phyloP scores from a whole-genome alignment of 2,888 invertebrate species.

The Vanessa cardui region DNA sequence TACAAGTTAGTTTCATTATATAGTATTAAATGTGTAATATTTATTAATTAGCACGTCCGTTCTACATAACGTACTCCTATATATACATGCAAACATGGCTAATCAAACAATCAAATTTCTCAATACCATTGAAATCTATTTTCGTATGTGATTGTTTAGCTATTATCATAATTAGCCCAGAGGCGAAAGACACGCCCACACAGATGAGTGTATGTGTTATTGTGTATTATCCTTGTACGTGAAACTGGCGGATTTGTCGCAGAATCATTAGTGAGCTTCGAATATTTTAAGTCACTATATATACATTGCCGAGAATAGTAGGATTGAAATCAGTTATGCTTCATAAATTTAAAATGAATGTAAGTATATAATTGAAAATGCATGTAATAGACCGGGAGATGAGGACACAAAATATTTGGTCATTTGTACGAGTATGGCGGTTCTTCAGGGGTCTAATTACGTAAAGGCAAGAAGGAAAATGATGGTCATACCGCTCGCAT shows the following conservation, averaged over 20 bases:
- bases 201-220: neutral
- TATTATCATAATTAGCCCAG: neutral
- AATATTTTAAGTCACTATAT: too few species aligned
- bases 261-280: neutral
- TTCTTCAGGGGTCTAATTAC: too few species aligned
- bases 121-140: constrained; percentile 12
- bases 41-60: neutral
- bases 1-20: too few species aligned
- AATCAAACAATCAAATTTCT: constrained; percentile 2
- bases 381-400: too few species aligned
- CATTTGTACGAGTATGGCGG: too few species aligned
- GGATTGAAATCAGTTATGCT: too few species aligned
- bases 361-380: too few species aligned
- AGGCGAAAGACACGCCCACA: neutral
- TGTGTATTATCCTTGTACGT: neutral
- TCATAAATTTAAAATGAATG: too few species aligned
- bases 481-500: too few species aligned
- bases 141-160: neutral
- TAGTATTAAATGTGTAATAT: neutral
- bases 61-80: neutral
- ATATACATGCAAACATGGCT: neutral
- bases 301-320: too few species aligned
- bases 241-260: neutral
- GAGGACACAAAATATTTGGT: too few species aligned
- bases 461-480: too few species aligned